These are phyloP conservation scores for Coracopsis vasa DNA, from an alignment of 2,113 vertebrate species.

Conservation along the genomic window DNA sequence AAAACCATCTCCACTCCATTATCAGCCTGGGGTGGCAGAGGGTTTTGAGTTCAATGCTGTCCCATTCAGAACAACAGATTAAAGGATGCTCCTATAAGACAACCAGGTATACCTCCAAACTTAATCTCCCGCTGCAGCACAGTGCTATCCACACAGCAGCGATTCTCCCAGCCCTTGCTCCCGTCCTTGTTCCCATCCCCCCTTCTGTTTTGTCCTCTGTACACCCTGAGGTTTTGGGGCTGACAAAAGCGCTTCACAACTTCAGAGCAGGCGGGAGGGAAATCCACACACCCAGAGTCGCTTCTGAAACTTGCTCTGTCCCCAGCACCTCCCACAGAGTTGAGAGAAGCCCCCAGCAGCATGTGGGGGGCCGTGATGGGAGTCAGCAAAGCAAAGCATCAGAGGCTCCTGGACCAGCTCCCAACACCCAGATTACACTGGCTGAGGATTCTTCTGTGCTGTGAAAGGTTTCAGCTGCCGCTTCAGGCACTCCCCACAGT, in stretches of 20 bases:
- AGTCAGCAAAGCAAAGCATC: not conserved
- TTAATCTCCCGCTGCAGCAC: not conserved
- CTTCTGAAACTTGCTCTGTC: not conserved
- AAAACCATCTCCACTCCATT: not conserved
- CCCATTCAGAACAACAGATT: not conserved
- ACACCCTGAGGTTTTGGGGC: not conserved
- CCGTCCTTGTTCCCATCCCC: not conserved
- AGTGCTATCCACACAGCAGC: not conserved
- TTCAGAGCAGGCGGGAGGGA: not conserved
- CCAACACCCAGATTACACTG: not conserved
- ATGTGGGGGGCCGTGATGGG: rapidly evolving
- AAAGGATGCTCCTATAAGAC: not conserved
- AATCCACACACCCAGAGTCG: rapidly evolving
- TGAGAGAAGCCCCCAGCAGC: rapidly evolving
- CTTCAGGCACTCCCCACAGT: not conserved
- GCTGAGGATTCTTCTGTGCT: not conserved
- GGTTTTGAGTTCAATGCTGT: not conserved
- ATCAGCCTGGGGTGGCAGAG: not conserved
- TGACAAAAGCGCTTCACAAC: not conserved
- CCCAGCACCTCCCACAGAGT: rapidly evolving
- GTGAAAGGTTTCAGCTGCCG: not conserved
- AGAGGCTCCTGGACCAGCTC: not conserved
- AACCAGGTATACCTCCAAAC: not conserved
- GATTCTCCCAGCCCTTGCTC: not conserved
- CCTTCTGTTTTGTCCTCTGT: not conserved